phyloP scores from a whole-genome alignment of 2,888 invertebrate species.

The Philhelius pedissequus region DNA sequence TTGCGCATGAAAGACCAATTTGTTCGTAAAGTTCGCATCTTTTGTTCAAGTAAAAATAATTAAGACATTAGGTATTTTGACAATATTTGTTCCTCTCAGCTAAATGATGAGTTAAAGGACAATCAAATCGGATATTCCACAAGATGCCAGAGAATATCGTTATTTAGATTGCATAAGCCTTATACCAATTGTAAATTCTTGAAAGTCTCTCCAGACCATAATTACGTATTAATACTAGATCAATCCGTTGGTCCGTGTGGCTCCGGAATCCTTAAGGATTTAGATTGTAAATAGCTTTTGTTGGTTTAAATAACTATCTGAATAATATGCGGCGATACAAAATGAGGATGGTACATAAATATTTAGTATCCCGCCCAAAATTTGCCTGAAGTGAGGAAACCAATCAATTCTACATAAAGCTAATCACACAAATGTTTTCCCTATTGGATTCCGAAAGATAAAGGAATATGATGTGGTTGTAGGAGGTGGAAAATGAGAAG shows the following conservation, averaged over 20 bases:
- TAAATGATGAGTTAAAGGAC: background rate
- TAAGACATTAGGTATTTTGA: background rate
- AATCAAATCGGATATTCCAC: background rate
- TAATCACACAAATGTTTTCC: slow-evolving; percentile 51
- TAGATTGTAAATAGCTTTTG: background rate
- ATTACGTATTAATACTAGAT: background rate
- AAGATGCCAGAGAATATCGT: background rate
- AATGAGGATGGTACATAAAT: background rate
- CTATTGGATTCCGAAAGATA: background rate
- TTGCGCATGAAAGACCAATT: no score
- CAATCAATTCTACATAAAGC: slow-evolving; percentile 51
- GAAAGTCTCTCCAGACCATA: background rate
- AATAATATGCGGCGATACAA: background rate
- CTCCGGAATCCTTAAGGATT: background rate
- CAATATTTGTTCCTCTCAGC: background rate
- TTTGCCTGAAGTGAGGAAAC: slow-evolving; percentile 44
- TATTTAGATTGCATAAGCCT: background rate
- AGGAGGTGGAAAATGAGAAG: background rate
- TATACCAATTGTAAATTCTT: background rate
- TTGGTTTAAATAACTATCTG: background rate
- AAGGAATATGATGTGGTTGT: background rate
- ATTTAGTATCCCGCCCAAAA: background rate
- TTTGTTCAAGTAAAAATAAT: background rate
- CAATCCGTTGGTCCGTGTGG: background rate
- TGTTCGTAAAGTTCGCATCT: no score